Base-by-base conservation (phyloP, 2,797 vertebrate species). In the Adelosebastes latens region DNA sequence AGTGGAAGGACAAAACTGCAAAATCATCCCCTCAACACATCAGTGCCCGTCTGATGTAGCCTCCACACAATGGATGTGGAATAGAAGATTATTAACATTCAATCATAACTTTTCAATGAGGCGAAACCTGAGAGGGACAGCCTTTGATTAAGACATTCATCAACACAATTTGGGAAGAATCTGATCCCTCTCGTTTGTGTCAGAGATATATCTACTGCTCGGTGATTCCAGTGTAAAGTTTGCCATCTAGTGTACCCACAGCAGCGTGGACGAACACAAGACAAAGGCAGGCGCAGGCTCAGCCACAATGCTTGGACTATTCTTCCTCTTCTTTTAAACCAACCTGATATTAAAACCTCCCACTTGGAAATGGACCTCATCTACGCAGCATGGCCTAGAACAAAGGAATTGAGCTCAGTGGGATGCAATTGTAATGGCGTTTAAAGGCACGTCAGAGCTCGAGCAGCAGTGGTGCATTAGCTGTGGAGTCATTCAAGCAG, bases 181-280 rank as follows among this genome's bases (percentile, higher is more conserved):
- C 89, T 93, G 91, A 94, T 94, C 88, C 86, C 79, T 87, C 88
- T 92, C 72, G 59, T 79, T 52, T 72, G 83, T 86, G 86, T 91
- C 87, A 84, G 84, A 84, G 84, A 92, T 75, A 61, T 20, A 86
- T 75, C 86, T 52, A 49, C 88, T 66, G 87, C 89, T 85, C 29
- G 34, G n/a, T 88, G 90, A 92, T 94, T 93, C 87, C 76, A 93
- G 90, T 92, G 94, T 69, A 88, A 93, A 90, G 93, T 93, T 94
- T 95, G 95, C 95, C 96, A 95, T 95, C 96, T 95, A 96, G 96
- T 93, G 95, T 95, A 96, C 92, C 84, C 95, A 96, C 93, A 90
- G 96, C 96, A 96, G 96, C 96, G 96, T 93, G 93, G 84, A 84
- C 29, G 8, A 84, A 56, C 79, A 80, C 75, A 39, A 92, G 88